A percentile compares a stretch with the other conserved stretches of the same genome.
These are phyloP conservation scores for Odocoileus hemionus DNA, from an alignment of 2,113 vertebrate genomes.

Conservation along the genomic window DNA sequence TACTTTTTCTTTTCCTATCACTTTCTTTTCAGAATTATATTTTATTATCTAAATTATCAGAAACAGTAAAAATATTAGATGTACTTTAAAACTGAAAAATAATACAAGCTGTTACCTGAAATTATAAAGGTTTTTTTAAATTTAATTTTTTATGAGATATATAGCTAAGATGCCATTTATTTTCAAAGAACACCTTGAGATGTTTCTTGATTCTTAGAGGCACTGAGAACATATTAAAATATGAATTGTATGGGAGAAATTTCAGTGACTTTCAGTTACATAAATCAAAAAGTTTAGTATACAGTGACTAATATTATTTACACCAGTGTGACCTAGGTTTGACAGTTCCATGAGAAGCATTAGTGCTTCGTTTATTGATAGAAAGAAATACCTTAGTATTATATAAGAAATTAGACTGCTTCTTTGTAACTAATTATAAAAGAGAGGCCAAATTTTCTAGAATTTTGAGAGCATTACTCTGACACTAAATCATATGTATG, in stretches of 20 bases:
- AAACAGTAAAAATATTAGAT: background rate
- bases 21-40: background rate
- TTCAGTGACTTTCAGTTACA: background rate
- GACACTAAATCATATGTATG: background rate
- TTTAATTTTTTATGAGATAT: background rate
- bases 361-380: background rate
- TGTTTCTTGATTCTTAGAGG: background rate
- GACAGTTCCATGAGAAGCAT: background rate
- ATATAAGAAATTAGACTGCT: background rate
- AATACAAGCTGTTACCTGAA: background rate
- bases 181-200: background rate
- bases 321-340: background rate
- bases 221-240: background rate
- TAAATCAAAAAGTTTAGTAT: background rate
- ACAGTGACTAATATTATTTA: background rate
- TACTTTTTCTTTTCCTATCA: background rate
- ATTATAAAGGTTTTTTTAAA: background rate
- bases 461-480: background rate
- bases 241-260: background rate
- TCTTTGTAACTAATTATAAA: background rate
- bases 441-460: background rate
- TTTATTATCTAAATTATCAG: background rate
- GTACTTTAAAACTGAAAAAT: background rate
- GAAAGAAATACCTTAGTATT: background rate
- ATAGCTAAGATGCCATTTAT: background rate